These are phyloP conservation scores for Grantiella picta DNA, from an alignment of 2,113 vertebrate genomes.

Conservation along the genomic window DNA sequence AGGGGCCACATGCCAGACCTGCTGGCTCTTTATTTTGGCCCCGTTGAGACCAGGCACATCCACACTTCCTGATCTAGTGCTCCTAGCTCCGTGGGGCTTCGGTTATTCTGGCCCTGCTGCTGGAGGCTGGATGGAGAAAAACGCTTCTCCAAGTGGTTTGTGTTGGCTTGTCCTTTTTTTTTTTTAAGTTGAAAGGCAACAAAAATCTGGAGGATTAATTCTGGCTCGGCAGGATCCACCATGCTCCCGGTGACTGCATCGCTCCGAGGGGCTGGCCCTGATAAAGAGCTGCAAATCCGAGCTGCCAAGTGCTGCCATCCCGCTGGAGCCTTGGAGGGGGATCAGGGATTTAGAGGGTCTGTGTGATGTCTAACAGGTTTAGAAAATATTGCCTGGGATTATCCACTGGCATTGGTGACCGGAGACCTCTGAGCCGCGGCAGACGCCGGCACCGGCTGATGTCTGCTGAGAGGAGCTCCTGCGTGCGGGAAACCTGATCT, in stretches of 20 bases:
- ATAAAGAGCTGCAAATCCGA: background rate
- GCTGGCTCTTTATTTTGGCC: background rate
- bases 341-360: background rate
- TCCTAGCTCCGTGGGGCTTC: rapidly evolving
- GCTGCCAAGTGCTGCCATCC: background rate
- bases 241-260: background rate
- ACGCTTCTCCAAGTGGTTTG: background rate
- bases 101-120: background rate
- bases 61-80: background rate
- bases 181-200: background rate
- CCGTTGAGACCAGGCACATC: background rate
- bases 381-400: background rate
- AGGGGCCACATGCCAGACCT: rapidly evolving
- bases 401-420: background rate
- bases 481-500: background rate
- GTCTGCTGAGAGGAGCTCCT: background rate
- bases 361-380: background rate
- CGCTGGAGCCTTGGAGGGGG: background rate
- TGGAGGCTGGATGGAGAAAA: background rate
- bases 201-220: background rate
- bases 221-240: background rate
- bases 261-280: background rate
- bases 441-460: background rate
- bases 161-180: rapidly evolving
- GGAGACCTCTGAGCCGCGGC: background rate